Percentiles rank a stretch among this genome's conserved stretches.
These are phyloP conservation scores for Aradophagus sp. DNA, from an alignment of 1,140 invertebrate genomes.

Conservation along the genomic window DNA sequence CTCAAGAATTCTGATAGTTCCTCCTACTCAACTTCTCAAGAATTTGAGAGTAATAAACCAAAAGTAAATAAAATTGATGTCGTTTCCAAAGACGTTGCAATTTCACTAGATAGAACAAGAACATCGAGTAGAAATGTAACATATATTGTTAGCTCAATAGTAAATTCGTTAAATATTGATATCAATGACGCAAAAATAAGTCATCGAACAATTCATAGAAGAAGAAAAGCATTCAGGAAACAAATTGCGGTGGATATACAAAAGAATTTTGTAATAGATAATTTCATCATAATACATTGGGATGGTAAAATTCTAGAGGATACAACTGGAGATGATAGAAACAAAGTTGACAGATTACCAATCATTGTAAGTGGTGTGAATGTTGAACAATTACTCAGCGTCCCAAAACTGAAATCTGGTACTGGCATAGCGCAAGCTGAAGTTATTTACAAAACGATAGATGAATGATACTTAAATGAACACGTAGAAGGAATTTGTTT, in stretches of 20 bases:
- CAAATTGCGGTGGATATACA: slow-evolving; percentile 15
- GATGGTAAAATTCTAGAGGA: slow-evolving; percentile 30
- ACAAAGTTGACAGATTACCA: slow-evolving; percentile 4
- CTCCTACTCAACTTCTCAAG: too few species aligned
- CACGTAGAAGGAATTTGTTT: slow-evolving; percentile 8
- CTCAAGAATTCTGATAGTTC: too few species aligned
- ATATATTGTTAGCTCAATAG: slow-evolving; percentile 16
- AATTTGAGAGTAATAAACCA: too few species aligned
- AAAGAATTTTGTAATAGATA: slow-evolving; percentile 3
- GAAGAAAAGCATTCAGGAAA: slow-evolving; percentile 6
- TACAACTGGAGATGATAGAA: slow-evolving; percentile 13
- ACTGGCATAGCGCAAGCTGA: slow-evolving; percentile 18
- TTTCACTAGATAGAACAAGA: slow-evolving; percentile 27
- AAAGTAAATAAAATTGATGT: slow-evolving; percentile 19
- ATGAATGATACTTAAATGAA: slow-evolving; percentile 5
- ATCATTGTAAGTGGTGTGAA: slow-evolving; percentile 7
- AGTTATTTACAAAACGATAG: slow-evolving; percentile 3
- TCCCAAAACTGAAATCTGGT: slow-evolving; percentile 9
- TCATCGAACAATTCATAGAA: slow-evolving; percentile 9
- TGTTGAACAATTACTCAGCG: slow-evolving; percentile 10
- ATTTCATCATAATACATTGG: slow-evolving; percentile 20
- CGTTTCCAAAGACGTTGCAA: slow-evolving; percentile 9
- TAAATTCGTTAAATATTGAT: slow-evolving; percentile 3
- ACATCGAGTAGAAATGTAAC: slow-evolving; percentile 22
- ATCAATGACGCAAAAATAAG: slow-evolving; percentile 3